These are phyloP conservation scores for Palythoa heliodiscus DNA, from an alignment of 92 coral and sea anemone species.

Conservation along the genomic window DNA sequence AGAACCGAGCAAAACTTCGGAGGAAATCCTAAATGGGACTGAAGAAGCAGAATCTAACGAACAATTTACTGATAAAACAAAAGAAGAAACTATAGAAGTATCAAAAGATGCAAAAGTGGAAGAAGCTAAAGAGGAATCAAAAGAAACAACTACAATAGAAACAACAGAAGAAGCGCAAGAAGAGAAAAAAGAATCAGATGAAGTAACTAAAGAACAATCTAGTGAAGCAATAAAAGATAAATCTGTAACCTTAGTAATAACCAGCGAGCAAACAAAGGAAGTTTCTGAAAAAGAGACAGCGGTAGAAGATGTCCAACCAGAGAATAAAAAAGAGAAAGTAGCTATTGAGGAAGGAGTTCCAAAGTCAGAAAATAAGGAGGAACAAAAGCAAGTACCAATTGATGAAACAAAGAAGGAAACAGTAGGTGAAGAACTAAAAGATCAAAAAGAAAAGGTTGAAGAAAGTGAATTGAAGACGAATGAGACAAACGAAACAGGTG, in stretches of 20 bases:
- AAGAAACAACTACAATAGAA: neutral
- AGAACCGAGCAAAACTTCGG: neutral
- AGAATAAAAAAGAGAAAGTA: neutral
- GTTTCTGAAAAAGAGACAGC: neutral
- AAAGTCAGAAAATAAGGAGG: neutral
- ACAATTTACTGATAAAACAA: neutral
- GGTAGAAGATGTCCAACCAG: neutral
- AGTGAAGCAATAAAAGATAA: neutral
- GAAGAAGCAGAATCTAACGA: neutral
- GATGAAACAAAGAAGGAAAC: neutral
- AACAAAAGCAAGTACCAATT: neutral
- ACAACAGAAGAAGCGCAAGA: constrained; percentile 4
- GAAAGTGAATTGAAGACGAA: neutral
- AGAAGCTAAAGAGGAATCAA: constrained; percentile 9
- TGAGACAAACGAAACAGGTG: constrained; percentile 5
- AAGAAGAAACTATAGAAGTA: neutral
- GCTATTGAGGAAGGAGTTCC: neutral
- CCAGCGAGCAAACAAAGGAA: neutral
- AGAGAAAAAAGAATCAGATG: neutral
- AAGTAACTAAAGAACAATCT: neutral
- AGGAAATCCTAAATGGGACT: neutral
- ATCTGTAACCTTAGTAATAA: neutral
- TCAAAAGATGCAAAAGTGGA: neutral
- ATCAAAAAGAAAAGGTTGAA: neutral
- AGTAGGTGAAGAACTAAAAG: neutral